phyloP scores from a whole-genome alignment of 2,113 vertebrate species.

The Bungarus multicinctus region DNA sequence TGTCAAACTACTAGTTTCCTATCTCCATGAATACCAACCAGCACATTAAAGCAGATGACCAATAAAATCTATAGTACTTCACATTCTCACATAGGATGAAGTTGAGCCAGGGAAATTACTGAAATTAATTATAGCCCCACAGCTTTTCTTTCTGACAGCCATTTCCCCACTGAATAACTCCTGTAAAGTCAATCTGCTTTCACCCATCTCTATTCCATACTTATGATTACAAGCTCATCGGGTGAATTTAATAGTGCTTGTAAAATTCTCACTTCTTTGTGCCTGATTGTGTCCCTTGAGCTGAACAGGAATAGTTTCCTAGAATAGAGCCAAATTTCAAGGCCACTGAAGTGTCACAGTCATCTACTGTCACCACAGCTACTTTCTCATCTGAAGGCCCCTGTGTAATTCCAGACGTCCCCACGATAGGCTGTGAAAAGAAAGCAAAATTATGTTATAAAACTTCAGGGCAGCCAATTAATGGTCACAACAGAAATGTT shows the following conservation, averaged over 20 bases:
- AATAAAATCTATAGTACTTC: background rate
- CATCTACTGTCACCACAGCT: constrained; percentile 86
- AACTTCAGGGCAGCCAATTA: background rate
- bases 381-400: constrained; percentile 94
- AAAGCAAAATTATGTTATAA: background rate
- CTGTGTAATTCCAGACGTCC: constrained; percentile 82
- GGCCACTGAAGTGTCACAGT: constrained; percentile 86
- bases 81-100: background rate
- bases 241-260: background rate
- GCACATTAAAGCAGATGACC: background rate
- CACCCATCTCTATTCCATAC: background rate
- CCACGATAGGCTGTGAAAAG: constrained; percentile 79
- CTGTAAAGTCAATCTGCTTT: background rate
- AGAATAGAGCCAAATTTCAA: constrained; percentile 83
- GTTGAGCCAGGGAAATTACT: background rate
- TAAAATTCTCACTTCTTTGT: constrained; percentile 84
- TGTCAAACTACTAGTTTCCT: background rate
- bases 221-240: background rate
- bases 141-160: background rate
- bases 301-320: constrained; percentile 89
- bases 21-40: background rate
- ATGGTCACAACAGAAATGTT: background rate
- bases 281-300: constrained; percentile 88
- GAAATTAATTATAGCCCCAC: background rate
- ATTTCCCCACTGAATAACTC: background rate